Conservation (phyloP, 2,888 invertebrate genomes). For the Crematogaster levior region DNA sequence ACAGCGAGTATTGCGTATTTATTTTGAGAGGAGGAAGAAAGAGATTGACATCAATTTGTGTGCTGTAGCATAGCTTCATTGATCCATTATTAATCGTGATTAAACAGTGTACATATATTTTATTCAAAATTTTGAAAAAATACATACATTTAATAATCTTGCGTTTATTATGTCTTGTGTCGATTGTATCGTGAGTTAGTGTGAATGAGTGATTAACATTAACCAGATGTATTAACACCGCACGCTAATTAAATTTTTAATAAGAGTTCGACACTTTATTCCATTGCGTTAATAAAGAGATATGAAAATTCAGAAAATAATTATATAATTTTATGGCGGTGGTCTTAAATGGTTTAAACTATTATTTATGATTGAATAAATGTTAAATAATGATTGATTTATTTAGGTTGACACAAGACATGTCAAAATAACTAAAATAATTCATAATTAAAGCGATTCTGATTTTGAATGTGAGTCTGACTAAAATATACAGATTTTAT, state of each 20-base stretch:
- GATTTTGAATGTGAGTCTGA: background rate
- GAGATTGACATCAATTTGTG: slow-evolving; percentile 63
- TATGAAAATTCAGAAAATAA: background rate
- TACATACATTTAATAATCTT: slow-evolving; percentile 26
- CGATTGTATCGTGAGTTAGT: slow-evolving; percentile 57
- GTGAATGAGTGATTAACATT: slow-evolving; percentile 65
- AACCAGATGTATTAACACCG: slow-evolving; percentile 68
- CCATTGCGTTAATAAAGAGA: slow-evolving; percentile 8
- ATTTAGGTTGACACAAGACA: background rate
- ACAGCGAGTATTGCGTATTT: slow-evolving; percentile 42
- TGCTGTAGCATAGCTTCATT: slow-evolving; percentile 55
- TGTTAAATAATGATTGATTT: background rate
- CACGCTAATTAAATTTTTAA: slow-evolving; percentile 70
- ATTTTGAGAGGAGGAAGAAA: slow-evolving; percentile 68
- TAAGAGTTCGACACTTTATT: slow-evolving; percentile 50
- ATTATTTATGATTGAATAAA: background rate
- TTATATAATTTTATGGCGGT: background rate
- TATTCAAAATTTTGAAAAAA: slow-evolving; percentile 12
- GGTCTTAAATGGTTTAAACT: background rate
- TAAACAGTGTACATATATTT: slow-evolving; percentile 43
- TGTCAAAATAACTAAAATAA: background rate
- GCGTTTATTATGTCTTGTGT: slow-evolving; percentile 38
- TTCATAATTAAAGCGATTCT: background rate
- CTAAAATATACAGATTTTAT: background rate
- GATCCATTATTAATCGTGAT: slow-evolving; percentile 42